Evolutionary conservation across 2,888 invertebrate genomes (phyloP), one percentile per base, ranked within the genome.

Genomic region (Nomada ruficornis): DNA sequence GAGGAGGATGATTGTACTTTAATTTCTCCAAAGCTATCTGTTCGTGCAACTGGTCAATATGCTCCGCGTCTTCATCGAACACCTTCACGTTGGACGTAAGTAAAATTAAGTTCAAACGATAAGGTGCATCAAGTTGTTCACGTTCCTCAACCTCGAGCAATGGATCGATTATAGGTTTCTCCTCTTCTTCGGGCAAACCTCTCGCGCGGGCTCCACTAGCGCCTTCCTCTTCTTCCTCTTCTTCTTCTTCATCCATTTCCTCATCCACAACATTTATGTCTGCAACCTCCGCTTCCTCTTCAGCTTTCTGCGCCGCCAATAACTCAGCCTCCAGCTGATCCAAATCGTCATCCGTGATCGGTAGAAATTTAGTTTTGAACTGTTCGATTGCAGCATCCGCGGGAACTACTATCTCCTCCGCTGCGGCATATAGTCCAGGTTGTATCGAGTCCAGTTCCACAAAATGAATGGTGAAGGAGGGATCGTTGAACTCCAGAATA

Each of bases 1-100:
- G 93, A 5, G 92, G 91, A 3, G 91, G 92, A 72, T 91, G 91
- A 55, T 82, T 81, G 77, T 91, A 92, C 70, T 93, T 93, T 2
- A 93, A 74, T 50, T 91, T 90, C 65, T 93, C 89, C 42, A 88
- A 20, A 1, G 70, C 52, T n/a, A 80, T 59, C 42, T 88, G 82
- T 11, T 85, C 88, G 68, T 83, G 81, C 18, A 86, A n/a, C 9
- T 47, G 42, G 0, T 69, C 57, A 9, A 59, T 64, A 0, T 84
- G 76, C 20, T 85, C 68, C 11, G 87, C 82, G 2, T 23, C 60
- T 0, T 85, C 78, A 3, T 89, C 80, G 20, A 89, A 76, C 5
- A 92, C 78, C 59, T 89, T 91, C 2, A 93, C 88, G 15, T 88
- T 89, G 11, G 90, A 89, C 4, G 94, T 93, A 4, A 94, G 73